phyloP scores from a whole-genome alignment of 2,888 invertebrate species.

The Imbricaverruca yamaguchii region DNA sequence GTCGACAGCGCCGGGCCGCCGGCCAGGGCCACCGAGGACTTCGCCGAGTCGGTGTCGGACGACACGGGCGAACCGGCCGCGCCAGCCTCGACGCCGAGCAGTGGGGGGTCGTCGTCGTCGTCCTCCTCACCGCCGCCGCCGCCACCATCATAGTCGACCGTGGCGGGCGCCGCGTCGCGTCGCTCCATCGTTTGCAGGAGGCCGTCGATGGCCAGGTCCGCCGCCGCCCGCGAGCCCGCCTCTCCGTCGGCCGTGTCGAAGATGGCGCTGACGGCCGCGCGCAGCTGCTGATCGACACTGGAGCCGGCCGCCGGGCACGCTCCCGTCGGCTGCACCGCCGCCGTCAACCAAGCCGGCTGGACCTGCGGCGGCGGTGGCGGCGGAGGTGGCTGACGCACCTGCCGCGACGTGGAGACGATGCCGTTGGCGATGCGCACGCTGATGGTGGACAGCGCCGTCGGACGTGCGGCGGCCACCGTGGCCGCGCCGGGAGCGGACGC shows the following conservation, averaged over 20 bases:
- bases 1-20: too few species aligned
- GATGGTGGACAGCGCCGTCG: not conserved
- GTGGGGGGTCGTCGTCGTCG: not conserved
- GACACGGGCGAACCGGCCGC: too few species aligned
- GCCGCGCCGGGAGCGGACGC: too few species aligned
- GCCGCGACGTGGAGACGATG: not conserved
- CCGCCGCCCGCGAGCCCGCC: not conserved
- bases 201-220: not conserved
- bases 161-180: too few species aligned
- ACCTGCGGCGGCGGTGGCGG: not conserved
- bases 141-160: not conserved
- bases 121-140: not conserved
- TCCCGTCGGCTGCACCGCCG: not conserved
- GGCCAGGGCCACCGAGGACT: too few species aligned
- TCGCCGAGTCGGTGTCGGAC: too few species aligned
- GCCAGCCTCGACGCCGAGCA: not conserved
- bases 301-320: not conserved
- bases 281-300: not conserved
- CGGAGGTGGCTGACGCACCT: not conserved
- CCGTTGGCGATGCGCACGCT: slow-evolving; percentile 11
- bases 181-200: not conserved
- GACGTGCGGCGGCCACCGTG: too few species aligned
- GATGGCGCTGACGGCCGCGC: not conserved
- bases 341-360: not conserved
- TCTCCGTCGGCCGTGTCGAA: not conserved